Base-by-base conservation (phyloP, 2,888 invertebrate species). In the Perizoma flavofasciatum region DNA sequence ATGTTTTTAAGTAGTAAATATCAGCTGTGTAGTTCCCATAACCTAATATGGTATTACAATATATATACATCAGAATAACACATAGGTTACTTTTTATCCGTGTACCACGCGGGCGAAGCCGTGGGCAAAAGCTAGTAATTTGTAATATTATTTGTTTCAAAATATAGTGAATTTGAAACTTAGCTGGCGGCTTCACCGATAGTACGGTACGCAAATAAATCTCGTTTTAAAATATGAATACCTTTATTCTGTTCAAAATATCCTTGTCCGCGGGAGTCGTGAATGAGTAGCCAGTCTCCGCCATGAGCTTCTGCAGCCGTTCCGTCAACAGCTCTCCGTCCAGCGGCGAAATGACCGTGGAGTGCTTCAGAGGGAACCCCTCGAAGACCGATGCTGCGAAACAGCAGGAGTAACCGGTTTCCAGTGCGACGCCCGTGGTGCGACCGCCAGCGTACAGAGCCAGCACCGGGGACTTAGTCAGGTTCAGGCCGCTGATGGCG, bases 201-300 rank as follows among this genome's bases (percentile, higher is more conserved):
- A 22, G 22, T 22, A 22, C 22, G 22, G 22, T 22, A 22, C 22
- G 22, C 22, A 22, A 22, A 22, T 2, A 22, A 22, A 22, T 22
- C 22, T 22, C 22, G 22, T 22, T 22, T 3, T 22, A 22, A 46
- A 41, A n/a, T 41, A 41, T 6, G 7, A 6, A 7, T 37, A 97
- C 98, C 94, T 98, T 98, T 84, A 98, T 97, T 86, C 96, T 95
- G 78, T 98, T 95, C 61, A 98, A 95, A 76, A 98, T 95, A 93
- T 98, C 97, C 76, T 95, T 93, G 86, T 98, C 97, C 79, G 95
- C 95, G 48, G 96, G 96, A 83, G 97, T 97, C 73, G 96, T 97
- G 94, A 97, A 97, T 63, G 95, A 95, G 92, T 97, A 97, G 71
- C 97, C 97, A 77, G 96, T 94, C 80, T 96, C 95, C 61, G 94